Percentiles rank a stretch among this genome's conserved stretches.
phyloP scores from a whole-genome alignment of 2,113 vertebrate species.

The Oenanthe oenanthe region DNA sequence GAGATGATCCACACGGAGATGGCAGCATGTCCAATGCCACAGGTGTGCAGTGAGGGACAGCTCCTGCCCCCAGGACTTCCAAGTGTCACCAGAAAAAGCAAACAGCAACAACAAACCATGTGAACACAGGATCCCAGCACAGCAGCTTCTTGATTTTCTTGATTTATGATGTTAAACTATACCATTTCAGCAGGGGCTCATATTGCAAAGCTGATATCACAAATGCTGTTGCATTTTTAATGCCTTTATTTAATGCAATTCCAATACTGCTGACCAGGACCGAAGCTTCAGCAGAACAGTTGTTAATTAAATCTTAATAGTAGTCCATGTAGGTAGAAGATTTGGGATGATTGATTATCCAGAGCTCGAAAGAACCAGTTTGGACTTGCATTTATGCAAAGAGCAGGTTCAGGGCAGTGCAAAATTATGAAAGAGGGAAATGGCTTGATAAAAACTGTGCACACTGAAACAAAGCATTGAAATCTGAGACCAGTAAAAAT shows the following conservation, averaged over 20 bases:
- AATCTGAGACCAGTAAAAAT: neutral
- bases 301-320: constrained; percentile 59
- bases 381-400: neutral
- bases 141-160: neutral
- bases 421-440: neutral
- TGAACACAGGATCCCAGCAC: neutral
- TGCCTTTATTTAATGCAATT: constrained; percentile 37
- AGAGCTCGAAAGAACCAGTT: neutral
- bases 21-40: neutral
- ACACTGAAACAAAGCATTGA: neutral
- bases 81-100: neutral
- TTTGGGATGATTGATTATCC: constrained; percentile 37
- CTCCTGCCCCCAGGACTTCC: neutral
- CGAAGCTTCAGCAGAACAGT: neutral
- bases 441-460: neutral
- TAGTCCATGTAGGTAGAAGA: neutral
- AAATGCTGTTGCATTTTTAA: constrained; percentile 44
- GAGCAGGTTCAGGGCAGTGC: neutral
- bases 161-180: neutral
- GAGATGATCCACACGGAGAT: neutral
- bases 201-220: neutral
- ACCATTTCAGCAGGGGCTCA: neutral
- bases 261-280: constrained; percentile 27
- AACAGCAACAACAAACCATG: neutral
- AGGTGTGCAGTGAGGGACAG: neutral